Base-by-base conservation (phyloP, 2,888 invertebrate species). In the Drosophila borealis region DNA sequence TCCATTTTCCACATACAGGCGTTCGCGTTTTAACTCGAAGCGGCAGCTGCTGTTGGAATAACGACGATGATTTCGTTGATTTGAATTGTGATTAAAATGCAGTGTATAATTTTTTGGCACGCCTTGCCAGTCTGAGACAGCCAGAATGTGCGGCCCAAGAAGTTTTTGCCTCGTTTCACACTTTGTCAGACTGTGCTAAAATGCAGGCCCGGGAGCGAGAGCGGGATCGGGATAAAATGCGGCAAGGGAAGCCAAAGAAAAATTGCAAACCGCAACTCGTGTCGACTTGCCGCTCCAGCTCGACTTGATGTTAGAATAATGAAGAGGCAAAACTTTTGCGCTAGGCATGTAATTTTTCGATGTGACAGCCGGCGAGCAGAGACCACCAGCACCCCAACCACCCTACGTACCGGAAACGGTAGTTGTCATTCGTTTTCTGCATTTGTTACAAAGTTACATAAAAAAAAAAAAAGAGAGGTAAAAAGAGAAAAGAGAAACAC, bases 61-160 rank as follows among this genome's bases (percentile, higher is more conserved):
- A 85, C 72, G 86, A 88, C 89, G 86, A 89, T 82, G 86, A 89
- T 78, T 89, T 78, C 70, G 85, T 77, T 90, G 87, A 89, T 89
- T 89, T 90, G 88, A 89, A 90, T 89, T 84, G 89, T 90, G 89
- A 90, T 89, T 89, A 90, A 90, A 89, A 90, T 90, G 85, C 89
- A 90, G 82, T 75, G 83, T 80, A 80, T 90, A 88, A 89, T 81
- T 85, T 83, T 83, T 83, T 76, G 60, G 72, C 74, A 68, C 78
- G 71, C 72, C 68, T 55, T 57, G 69, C 33, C 68, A 66, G 67
- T 25, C 50, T 48, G 59, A 46, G 61, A 70, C 67, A 65, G 81
- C 72, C 69, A 75, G 78, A 78, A 86, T 82, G 86, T 86, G 88
- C 87, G 74, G 55, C 55, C 57, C 70, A 66, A 74, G 73, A 88